Base-by-base conservation (phyloP, 1,140 invertebrate species). In the Drosophila grimshawi region DNA sequence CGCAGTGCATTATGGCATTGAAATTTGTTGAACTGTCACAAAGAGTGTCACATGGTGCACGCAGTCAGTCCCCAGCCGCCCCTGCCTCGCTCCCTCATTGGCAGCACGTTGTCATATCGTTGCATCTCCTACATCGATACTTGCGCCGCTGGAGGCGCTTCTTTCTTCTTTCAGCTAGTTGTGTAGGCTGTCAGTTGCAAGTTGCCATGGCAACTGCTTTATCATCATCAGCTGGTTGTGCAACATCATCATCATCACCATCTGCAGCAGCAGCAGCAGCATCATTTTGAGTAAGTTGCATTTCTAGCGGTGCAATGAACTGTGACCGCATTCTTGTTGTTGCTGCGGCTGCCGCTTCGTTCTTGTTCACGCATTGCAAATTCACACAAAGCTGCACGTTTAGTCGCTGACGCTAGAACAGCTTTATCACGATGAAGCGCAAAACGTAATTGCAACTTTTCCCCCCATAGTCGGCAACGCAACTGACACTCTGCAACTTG, bases 271-370 rank as follows among this genome's bases (percentile, higher is more conserved):
- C 37, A 39, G 48, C 45, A 29, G 10, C 59, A n/a, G 35, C 29
- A 55, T 48, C 39, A 53, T 59, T 7, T 59, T 51, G 53, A 48
- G 61, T 64, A 48, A 48, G 35, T 68, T 65, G 73, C 78, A 76
- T 79, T 72, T 83, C 76, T 65, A 79, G 74, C 56, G 80, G 80
- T 83, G 83, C 80, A 83, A 83, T 76, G 80, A 83, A 83, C 80
- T 83, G 81, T 83, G 80, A 83, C 80, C 80, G 81, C 80, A 83
- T 71, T 81, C 78, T 69, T 65, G 55, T 63, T 69, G 77, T 62
- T 78, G 62, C n/a, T 35, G 49, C 33, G 30, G 43, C 29, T 39
- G 52, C 3, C 39, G 51, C 7, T 53, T 10, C 30, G 35, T n/a
- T 29, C n/a, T 30, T 43, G 53, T 7, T 67, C 51, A 77, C 78